A percentile compares a stretch with the other conserved stretches of the same genome.
These are phyloP conservation scores for Drosophila tropicalis DNA, from an alignment of 1,140 invertebrate genomes.

Conservation along the genomic window DNA sequence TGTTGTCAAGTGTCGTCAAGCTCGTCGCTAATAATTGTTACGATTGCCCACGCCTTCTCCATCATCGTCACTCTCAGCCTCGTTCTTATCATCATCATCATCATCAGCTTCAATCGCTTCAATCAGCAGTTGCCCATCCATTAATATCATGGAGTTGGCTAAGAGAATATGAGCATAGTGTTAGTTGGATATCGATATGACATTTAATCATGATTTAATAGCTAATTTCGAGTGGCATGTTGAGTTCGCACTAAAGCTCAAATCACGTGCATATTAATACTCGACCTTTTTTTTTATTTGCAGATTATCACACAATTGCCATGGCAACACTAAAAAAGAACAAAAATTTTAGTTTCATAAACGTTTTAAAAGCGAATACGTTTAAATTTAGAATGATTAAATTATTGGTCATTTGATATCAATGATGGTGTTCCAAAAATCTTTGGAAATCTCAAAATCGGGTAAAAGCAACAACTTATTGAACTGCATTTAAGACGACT, in stretches of 20 bases:
- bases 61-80: constrained; percentile 22
- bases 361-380: neutral
- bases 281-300: constrained; percentile 1
- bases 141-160: neutral
- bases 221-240: constrained; percentile 34
- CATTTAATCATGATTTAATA: constrained; percentile 69
- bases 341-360: neutral
- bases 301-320: neutral
- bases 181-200: constrained; percentile 1
- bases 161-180: neutral
- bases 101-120: constrained; percentile 1
- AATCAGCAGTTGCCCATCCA: constrained; percentile 2
- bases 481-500: too few relatives aligned
- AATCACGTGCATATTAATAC: constrained; percentile 18
- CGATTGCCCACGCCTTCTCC: constrained; percentile 55
- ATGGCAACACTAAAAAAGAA: neutral
- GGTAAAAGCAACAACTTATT: too few relatives aligned
- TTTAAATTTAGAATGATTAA: neutral
- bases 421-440: too few relatives aligned
- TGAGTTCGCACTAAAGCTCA: constrained; percentile 11
- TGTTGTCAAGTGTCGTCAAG: constrained; percentile 67
- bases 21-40: constrained; percentile 68
- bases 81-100: constrained; percentile 26
- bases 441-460: too few relatives aligned
- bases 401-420: too few relatives aligned